A percentile compares a stretch with the other conserved stretches of the same genome.
Conservation (phyloP, 2,888 invertebrate genomes). For the Heliconius erato region DNA sequence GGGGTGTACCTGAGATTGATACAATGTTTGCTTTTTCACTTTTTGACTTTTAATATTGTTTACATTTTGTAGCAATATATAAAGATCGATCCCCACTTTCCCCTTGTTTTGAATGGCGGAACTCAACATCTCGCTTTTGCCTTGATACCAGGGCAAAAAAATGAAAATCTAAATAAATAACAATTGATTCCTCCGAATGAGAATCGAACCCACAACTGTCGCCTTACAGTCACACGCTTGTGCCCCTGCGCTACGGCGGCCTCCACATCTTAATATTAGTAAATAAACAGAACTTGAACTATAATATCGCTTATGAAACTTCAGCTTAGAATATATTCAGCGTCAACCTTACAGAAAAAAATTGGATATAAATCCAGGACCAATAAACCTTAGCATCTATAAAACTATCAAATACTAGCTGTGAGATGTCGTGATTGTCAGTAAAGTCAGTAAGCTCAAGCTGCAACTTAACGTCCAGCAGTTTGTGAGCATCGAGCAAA, state of each 20-base stretch:
- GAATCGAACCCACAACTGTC: no score
- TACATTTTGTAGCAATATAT: background rate
- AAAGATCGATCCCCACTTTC: no score
- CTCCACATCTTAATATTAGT: background rate
- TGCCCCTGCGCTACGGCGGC: no score
- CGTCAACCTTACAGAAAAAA: background rate
- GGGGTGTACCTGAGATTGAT: background rate
- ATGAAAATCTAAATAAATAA: no score
- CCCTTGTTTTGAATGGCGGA: no score
- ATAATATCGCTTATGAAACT: background rate
- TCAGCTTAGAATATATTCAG: background rate
- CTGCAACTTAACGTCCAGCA: background rate
- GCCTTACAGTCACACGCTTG: no score
- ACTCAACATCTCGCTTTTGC: no score
- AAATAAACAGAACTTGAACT: background rate
- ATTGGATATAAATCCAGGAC: background rate
- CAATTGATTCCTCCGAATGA: no score
- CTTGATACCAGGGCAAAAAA: no score
- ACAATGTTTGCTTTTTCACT: background rate
- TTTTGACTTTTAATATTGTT: background rate
- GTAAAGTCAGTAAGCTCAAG: constrained; percentile 7
- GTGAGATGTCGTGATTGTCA: background rate
- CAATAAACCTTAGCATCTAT: background rate
- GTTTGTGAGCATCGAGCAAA: background rate
- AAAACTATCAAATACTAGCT: background rate